Base-by-base conservation (phyloP, 2,797 vertebrate species). In the Coluber constrictor region DNA sequence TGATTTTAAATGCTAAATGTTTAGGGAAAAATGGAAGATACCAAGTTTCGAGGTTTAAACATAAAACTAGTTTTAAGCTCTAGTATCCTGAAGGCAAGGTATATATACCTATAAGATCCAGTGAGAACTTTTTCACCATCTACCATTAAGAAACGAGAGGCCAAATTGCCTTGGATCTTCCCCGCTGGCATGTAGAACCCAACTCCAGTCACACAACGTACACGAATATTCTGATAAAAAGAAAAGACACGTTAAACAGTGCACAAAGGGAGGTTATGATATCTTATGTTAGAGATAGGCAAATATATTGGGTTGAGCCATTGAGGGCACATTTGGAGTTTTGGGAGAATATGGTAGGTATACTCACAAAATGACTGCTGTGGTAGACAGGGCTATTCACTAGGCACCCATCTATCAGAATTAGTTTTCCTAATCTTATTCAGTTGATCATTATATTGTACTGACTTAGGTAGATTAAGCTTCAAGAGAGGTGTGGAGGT, bases 61-160 rank as follows among this genome's bases (percentile, higher is more conserved):
- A 74, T 74, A 74, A 25, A 47, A 47, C 20, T 83, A 25, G 43
- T 83, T 83, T 16, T 11, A 10, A 83, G 55, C 43, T 47, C 70
- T n/a, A 8, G 70, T 47, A 59, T 6, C n/a, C 43, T 90, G 8
- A 55, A 51, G 15, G 2, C 7, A 55, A 74, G 93, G 61, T 89
- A 94, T 59, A 93, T 25, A 86, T n/a, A 98, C 99, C 99, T 99
- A 97, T 99, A 99, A 0, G 99, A 98, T 59, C 99, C 99, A 32
- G 98, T 99, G 94, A 98, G 96, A 12, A 99, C 99, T 97, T 99
- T 99, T 86, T 99, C 98, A 88, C 99, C 99, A 90, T 99, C 99
- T 5, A 99, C 98, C 97, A 99, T 98, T 97, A 99, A 98, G 98
- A 99, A 99, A 92, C 98, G 98, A 13, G 98, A 98, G 88, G 98